Percentiles rank a stretch among this genome's conserved stretches.
These are phyloP conservation scores for Dolichoris vasculosae DNA, from an alignment of 1,140 invertebrate species.

Conservation along the genomic window DNA sequence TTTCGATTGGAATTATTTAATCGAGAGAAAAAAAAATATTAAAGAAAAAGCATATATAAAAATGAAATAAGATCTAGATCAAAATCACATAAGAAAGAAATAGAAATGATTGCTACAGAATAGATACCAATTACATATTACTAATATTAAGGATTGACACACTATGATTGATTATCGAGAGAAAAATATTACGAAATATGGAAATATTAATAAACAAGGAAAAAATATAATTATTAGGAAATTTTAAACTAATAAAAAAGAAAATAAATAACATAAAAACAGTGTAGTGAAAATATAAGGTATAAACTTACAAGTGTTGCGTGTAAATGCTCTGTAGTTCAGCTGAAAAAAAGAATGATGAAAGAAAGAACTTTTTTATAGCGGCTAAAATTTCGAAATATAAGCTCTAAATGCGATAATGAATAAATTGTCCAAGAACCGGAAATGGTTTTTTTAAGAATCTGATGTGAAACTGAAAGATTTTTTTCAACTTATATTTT, in stretches of 20 bases:
- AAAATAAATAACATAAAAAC: constrained; percentile 47
- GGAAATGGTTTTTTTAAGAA: constrained; percentile 63
- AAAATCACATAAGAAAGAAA: constrained; percentile 58
- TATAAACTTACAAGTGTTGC: constrained; percentile 56
- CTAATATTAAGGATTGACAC: constrained; percentile 59
- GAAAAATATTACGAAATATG: constrained; percentile 26
- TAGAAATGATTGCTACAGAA: constrained; percentile 61
- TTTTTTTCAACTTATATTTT: not conserved
- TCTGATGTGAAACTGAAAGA: not conserved
- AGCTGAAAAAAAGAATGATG: constrained; percentile 46
- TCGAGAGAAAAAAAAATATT: constrained; percentile 32
- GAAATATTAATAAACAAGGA: constrained; percentile 25
- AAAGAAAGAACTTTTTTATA: constrained; percentile 58
- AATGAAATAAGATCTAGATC: constrained; percentile 61
- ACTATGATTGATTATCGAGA: constrained; percentile 55
- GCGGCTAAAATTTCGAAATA: constrained; percentile 49
- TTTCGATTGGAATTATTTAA: constrained; percentile 45
- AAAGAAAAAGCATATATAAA: constrained; percentile 36
- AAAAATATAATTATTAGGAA: constrained; percentile 46
- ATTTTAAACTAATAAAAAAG: constrained; percentile 38
- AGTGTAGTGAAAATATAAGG: constrained; percentile 55
- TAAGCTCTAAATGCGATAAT: constrained; percentile 50
- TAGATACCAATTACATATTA: constrained; percentile 59
- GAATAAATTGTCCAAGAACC: constrained; percentile 62
- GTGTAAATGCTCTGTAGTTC: constrained; percentile 53